Evolutionary conservation across 2,113 vertebrate genomes (phyloP).

Genomic region (Nipponia nippon): DNA sequence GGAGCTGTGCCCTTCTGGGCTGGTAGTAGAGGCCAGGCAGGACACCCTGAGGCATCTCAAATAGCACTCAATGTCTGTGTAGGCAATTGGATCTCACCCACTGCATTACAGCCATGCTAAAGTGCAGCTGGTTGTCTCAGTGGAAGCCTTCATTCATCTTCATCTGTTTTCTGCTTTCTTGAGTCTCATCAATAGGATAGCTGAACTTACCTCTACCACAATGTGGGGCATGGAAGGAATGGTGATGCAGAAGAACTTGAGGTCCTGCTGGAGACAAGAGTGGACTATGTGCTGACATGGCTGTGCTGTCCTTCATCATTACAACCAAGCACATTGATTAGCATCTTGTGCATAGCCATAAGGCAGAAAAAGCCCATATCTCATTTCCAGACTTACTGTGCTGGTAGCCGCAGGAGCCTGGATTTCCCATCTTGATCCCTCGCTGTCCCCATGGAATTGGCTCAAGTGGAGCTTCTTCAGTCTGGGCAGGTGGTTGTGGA

Average conservation of each 20-base stretch:
- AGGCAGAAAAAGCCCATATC: neutral
- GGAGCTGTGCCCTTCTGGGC: neutral
- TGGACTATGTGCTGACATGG: neutral
- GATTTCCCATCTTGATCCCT: neutral
- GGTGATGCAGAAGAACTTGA: neutral
- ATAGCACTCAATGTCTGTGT: neutral
- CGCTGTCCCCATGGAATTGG: neutral
- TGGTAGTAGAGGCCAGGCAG: neutral
- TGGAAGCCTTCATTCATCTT: neutral
- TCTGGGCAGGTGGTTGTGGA: neutral
- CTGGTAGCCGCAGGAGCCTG: neutral
- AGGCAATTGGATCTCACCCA: neutral
- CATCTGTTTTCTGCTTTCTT: neutral
- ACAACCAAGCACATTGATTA: neutral
- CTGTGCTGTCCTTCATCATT: neutral
- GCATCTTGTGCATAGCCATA: neutral
- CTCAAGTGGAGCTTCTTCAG: neutral
- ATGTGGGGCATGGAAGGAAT: neutral
- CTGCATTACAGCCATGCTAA: neutral
- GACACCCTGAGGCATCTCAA: neutral
- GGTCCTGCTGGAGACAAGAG: neutral
- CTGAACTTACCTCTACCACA: neutral
- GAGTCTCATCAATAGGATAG: fast-evolving
- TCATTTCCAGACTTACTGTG: neutral
- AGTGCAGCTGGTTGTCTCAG: neutral